A percentile compares a stretch with the other conserved stretches of the same genome.
phyloP scores from a whole-genome alignment of 2,797 vertebrate genomes.

The Martes flavigula region DNA sequence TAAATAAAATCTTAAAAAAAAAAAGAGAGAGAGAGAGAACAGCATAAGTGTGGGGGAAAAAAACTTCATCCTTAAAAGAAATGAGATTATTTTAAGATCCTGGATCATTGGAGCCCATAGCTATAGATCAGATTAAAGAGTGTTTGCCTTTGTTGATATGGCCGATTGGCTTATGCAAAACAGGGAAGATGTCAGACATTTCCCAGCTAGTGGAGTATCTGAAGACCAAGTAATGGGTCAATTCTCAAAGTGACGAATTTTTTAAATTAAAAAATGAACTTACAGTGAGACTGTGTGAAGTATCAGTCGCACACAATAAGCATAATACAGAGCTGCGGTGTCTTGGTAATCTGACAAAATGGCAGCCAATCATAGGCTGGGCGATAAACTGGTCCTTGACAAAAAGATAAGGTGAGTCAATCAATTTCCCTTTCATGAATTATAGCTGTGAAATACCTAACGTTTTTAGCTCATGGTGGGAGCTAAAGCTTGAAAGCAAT shows the following conservation, averaged over 20 bases:
- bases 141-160: not conserved
- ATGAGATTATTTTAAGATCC: not conserved
- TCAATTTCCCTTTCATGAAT: not conserved
- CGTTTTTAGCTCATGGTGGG: not conserved
- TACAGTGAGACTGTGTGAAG: not conserved
- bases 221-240: not conserved
- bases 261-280: not conserved
- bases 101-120: not conserved
- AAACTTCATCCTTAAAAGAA: not conserved
- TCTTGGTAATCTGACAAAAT: not conserved
- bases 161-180: not conserved
- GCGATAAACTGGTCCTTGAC: not conserved
- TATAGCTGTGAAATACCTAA: not conserved
- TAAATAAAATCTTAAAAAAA: no score
- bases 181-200: not conserved
- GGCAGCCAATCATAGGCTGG: no score
- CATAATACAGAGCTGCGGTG: not conserved
- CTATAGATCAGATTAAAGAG: not conserved
- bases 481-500: not conserved
- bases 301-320: not conserved
- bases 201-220: not conserved
- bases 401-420: not conserved
- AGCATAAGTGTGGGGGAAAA: not conserved
- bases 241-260: not conserved
- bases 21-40: no score